Conservation (phyloP, 2,888 invertebrate species). For the Smittia aterrima region DNA sequence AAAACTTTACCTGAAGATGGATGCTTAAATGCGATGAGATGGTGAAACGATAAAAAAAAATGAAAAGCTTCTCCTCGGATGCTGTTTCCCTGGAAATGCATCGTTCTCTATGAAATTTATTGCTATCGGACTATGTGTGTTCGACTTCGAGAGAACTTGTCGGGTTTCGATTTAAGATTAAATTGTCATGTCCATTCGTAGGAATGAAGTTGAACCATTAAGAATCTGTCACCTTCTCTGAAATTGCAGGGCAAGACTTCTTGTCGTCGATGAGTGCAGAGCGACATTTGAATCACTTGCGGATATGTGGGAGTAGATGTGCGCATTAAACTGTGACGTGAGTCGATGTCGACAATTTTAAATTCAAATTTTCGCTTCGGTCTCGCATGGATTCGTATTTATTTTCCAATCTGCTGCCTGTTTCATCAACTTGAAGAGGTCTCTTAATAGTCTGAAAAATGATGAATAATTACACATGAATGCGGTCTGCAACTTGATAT, state of each 20-base stretch:
- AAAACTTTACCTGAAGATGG: slow-evolving; percentile 17
- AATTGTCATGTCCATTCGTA: too few relatives aligned
- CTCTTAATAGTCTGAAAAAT: background rate
- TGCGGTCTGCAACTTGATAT: slow-evolving; percentile 29
- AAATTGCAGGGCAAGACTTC: too few relatives aligned
- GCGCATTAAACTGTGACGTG: background rate
- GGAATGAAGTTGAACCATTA: too few relatives aligned
- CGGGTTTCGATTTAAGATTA: too few relatives aligned
- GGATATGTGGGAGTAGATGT: background rate
- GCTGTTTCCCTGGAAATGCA: slow-evolving; percentile 24
- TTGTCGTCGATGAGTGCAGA: too few relatives aligned
- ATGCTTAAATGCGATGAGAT: slow-evolving; percentile 30
- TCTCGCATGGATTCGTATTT: background rate
- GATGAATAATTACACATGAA: slow-evolving; percentile 8
- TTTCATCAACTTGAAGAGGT: background rate
- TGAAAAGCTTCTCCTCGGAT: too few relatives aligned
- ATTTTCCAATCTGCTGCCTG: background rate
- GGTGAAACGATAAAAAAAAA: slow-evolving; percentile 14
- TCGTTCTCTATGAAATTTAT: background rate
- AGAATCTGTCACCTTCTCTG: too few relatives aligned
- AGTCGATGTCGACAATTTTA: background rate
- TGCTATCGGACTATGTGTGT: background rate
- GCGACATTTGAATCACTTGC: background rate
- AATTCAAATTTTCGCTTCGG: background rate
- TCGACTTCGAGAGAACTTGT: too few relatives aligned